phyloP scores from a whole-genome alignment of 2,797 vertebrate genomes.

The Scyliorhinus canicula region DNA sequence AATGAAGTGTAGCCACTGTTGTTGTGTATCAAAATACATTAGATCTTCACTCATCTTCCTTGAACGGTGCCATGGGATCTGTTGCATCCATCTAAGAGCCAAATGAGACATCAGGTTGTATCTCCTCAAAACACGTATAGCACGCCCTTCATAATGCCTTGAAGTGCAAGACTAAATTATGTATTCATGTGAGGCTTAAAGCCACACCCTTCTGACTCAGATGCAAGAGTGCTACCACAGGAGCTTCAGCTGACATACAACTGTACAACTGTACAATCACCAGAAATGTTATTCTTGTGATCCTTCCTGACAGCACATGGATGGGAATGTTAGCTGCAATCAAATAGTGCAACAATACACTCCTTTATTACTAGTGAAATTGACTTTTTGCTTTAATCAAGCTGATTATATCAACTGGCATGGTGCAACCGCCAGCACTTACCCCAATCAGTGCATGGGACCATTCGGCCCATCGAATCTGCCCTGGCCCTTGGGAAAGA shows the following conservation, averaged over 20 bases:
- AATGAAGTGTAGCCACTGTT: not conserved
- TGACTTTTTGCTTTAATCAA: not conserved
- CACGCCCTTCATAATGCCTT: not conserved
- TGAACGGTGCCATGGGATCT: not conserved
- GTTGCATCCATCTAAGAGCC: not conserved
- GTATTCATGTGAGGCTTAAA: no score
- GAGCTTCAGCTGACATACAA: no score
- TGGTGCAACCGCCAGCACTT: not conserved
- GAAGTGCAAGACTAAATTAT: not conserved
- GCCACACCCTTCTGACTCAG: not conserved
- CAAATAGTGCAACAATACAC: no score
- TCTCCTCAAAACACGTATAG: not conserved
- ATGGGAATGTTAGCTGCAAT: no score
- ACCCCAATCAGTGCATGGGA: no score
- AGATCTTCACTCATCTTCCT: not conserved
- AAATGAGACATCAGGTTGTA: not conserved
- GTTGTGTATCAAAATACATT: not conserved
- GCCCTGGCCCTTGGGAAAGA: no score
- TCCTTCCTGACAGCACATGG: no score
- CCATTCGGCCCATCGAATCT: no score
- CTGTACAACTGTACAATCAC: no score
- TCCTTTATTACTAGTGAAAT: not conserved
- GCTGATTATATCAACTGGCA: not conserved
- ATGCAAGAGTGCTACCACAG: no score
- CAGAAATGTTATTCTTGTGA: no score